Evolutionary conservation across 2,113 vertebrate genomes (phyloP).

Genomic region (Tricholaema leucomelas): DNA sequence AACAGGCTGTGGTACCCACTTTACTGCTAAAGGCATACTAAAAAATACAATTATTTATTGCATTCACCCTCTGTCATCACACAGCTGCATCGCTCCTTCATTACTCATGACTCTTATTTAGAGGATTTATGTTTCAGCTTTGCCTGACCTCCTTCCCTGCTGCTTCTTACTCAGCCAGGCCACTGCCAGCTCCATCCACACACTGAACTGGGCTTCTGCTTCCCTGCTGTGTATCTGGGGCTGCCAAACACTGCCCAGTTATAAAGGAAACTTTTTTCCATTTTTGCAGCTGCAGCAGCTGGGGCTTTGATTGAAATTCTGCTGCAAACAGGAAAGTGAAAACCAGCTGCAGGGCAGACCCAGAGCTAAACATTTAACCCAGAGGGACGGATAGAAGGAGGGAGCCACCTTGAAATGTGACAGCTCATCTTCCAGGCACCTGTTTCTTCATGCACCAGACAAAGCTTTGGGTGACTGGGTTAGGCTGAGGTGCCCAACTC

Average conservation of each 20-base stretch:
- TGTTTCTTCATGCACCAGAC: neutral
- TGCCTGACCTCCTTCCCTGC: neutral
- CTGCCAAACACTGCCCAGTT: neutral
- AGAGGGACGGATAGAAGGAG: fast-evolving
- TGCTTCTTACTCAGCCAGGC: neutral
- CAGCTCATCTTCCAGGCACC: neutral
- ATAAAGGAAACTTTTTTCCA: neutral
- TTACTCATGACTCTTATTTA: neutral
- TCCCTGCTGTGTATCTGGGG: too few relatives aligned
- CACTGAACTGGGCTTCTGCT: neutral
- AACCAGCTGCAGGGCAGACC: neutral
- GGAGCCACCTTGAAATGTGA: neutral
- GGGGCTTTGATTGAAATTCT: neutral
- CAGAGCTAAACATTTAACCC: neutral
- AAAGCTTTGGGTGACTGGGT: neutral
- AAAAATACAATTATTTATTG: neutral
- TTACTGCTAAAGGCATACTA: neutral
- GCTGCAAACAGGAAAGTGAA: neutral
- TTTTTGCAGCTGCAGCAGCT: neutral
- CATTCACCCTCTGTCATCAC: neutral
- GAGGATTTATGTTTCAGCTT: neutral
- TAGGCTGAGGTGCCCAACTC: neutral
- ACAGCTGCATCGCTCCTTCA: neutral
- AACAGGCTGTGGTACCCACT: neutral
- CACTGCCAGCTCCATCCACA: neutral